Evolutionary conservation across 2,888 invertebrate species (phyloP).

Genomic region (Eupsilia transversa): DNA sequence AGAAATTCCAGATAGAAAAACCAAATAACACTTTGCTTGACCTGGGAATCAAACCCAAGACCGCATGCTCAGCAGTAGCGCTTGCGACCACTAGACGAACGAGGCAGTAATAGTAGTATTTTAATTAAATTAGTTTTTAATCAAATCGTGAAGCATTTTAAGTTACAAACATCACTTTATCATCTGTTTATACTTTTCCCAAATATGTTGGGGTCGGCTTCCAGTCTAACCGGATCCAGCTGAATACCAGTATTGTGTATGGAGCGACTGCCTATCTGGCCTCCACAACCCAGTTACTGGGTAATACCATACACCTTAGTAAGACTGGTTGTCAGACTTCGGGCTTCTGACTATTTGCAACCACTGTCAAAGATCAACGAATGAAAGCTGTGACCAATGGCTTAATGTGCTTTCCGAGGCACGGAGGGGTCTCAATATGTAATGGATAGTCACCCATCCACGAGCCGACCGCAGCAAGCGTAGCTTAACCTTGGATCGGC

Average conservation of each 20-base stretch:
- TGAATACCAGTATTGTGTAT: background rate
- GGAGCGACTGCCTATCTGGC: background rate
- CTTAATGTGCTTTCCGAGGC: background rate
- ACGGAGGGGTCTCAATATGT: background rate
- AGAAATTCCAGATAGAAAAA: no score
- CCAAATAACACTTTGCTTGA: no score
- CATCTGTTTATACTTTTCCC: background rate
- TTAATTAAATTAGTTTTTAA: constrained; percentile 5
- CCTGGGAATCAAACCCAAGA: no score
- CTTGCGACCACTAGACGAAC: no score
- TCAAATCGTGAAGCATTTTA: background rate
- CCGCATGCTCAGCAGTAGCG: no score
- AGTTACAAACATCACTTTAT: background rate
- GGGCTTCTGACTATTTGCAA: background rate
- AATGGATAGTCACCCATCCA: no score
- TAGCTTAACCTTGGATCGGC: no score
- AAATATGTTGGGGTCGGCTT: background rate
- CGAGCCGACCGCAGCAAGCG: no score
- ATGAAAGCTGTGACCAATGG: background rate
- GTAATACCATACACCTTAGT: background rate
- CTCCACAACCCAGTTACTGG: background rate
- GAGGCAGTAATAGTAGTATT: no score
- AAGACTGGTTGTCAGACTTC: background rate
- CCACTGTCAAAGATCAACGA: background rate
- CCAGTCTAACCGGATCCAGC: background rate